Conservation (phyloP, 2,797 vertebrate species). For the Falco cherrug region DNA sequence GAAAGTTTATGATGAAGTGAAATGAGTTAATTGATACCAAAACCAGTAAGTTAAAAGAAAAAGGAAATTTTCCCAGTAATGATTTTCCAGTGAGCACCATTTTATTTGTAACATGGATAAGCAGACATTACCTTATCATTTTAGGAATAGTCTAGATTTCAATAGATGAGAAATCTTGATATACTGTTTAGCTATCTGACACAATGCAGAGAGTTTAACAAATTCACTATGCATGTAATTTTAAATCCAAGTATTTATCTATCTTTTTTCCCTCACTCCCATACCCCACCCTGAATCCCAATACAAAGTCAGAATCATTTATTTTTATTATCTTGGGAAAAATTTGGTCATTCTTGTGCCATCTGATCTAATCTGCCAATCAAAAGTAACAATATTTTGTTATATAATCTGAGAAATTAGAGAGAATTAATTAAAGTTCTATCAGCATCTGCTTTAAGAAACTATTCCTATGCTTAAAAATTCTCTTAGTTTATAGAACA, state of each 20-base stretch:
- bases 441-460: not conserved
- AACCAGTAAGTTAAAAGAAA: not conserved
- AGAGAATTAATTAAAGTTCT: not conserved
- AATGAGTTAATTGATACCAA: not conserved
- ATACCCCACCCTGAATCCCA: fast-evolving
- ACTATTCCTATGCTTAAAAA: not conserved
- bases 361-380: not conserved
- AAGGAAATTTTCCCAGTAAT: not conserved
- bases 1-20: not conserved
- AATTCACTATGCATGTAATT: not conserved
- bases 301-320: not conserved
- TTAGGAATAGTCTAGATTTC: not conserved
- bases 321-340: not conserved
- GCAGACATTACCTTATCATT: not conserved
- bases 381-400: not conserved
- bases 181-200: not conserved
- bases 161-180: not conserved
- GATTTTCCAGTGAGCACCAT: not conserved
- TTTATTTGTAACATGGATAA: not conserved
- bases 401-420: not conserved
- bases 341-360: not conserved
- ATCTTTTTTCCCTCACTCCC: not conserved
- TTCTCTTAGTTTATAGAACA: not conserved
- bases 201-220: not conserved
- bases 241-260: not conserved